Evolutionary conservation across 2,113 vertebrate species (phyloP).

Genomic region (Platichthys flesus): DNA sequence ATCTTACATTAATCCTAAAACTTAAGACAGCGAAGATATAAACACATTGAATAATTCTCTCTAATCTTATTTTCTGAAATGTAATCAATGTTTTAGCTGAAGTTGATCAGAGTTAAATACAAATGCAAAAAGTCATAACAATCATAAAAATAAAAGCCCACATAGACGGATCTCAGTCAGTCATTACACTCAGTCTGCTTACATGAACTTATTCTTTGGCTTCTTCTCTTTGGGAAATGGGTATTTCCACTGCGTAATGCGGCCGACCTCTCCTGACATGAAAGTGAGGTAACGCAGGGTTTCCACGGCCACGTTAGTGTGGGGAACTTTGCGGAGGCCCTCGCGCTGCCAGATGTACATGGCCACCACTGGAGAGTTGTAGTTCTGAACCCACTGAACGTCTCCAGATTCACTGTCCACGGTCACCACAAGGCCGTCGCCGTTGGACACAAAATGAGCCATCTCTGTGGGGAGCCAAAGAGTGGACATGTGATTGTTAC

Average conservation of each 20-base stretch:
- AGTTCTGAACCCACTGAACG: constrained; percentile 96
- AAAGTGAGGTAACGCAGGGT: constrained; percentile 97
- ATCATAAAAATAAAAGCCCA: not conserved
- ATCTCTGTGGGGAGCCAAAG: constrained; percentile 82
- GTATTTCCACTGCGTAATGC: constrained; percentile 98
- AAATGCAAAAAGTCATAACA: not conserved
- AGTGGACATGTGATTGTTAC: not conserved
- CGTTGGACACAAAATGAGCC: constrained; percentile 98
- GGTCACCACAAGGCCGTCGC: constrained; percentile 96
- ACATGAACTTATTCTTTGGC: constrained; percentile 96
- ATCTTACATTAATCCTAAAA: not conserved
- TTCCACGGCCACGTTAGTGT: constrained; percentile 94
- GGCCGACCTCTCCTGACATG: constrained; percentile 96
- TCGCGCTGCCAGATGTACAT: constrained; percentile 98
- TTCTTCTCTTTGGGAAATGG: constrained; percentile 95
- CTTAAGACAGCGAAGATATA: not conserved
- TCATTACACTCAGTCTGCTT: constrained; percentile 54
- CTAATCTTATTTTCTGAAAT: not conserved
- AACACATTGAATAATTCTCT: constrained; percentile 24
- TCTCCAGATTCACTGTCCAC: constrained; percentile 96
- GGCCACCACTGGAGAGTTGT: constrained; percentile 95
- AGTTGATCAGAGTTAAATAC: not conserved
- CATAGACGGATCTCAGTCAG: not conserved
- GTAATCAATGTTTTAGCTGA: not conserved
- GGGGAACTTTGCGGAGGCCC: constrained; percentile 91